Conservation (phyloP, 1,140 invertebrate species). For the Euglossa dilemma region DNA sequence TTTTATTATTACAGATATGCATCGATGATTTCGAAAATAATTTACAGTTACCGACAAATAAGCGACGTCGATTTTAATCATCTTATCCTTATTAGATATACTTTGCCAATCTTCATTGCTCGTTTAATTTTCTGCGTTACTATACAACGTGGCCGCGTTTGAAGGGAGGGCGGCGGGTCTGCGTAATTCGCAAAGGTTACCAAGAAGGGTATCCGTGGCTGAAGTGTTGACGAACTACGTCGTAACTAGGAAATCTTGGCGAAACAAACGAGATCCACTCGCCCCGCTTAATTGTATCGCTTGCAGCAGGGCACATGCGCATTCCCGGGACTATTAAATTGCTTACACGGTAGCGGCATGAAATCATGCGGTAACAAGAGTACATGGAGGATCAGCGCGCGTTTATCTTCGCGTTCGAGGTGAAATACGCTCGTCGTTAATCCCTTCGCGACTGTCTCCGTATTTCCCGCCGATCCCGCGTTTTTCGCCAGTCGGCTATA, state of each 20-base stretch:
- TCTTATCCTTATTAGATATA: too few relatives aligned
- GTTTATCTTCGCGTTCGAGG: background rate
- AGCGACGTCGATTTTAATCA: too few relatives aligned
- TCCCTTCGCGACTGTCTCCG: fast-evolving
- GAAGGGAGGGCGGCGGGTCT: background rate
- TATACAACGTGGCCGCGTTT: slow-evolving; percentile 6
- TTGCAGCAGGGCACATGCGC: background rate
- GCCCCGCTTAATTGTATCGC: slow-evolving; percentile 13
- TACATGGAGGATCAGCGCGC: background rate
- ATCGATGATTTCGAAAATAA: too few relatives aligned
- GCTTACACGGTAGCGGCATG: background rate
- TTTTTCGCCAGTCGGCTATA: background rate
- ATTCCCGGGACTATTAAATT: slow-evolving; percentile 23
- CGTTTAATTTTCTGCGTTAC: too few relatives aligned
- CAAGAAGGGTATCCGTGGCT: background rate
- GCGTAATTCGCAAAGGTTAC: slow-evolving; percentile 3
- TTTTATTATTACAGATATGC: too few relatives aligned
- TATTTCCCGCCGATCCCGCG: background rate
- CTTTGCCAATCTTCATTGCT: too few relatives aligned
- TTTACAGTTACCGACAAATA: too few relatives aligned
- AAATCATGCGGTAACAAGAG: background rate
- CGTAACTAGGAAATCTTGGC: slow-evolving; percentile 29
- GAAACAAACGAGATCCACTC: slow-evolving; percentile 31
- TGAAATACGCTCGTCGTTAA: background rate
- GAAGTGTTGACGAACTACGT: slow-evolving; percentile 40